Base-by-base conservation (phyloP, 2,888 invertebrate genomes). In the Bombylius discolor region DNA sequence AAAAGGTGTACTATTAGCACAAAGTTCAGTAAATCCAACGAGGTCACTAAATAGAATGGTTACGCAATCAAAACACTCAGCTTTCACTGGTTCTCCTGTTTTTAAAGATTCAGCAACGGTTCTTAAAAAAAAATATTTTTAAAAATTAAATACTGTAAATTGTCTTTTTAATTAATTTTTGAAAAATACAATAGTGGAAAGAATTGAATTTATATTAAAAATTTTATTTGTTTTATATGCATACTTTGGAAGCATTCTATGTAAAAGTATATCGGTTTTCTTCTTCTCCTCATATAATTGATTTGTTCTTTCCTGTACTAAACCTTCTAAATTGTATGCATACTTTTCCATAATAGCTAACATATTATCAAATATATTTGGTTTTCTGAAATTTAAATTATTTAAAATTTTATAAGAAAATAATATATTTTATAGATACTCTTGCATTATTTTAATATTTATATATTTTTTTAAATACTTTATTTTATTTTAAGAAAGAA, bases 261-360 rank as follows among this genome's bases (percentile, higher is more conserved):
- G 85, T 3, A 92, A 75, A 4, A 92, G 74, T 60, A 87, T 85
- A 64, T 92, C 91, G 0, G 90, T 90, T 68, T 89, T 84, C 68
- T 85, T 82, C 68, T 92, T 91, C 72, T 92, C 92, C 68, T 87
- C 86, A 49, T 84, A 78, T 55, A 92, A 75, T 65, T 89, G 84
- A 64, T 84, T 84, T 0, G 91, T 91, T 58, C 90, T 77, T 65
- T 89, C 89, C 59, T 89, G 87, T 0, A 92, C 89, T 47, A 90
- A 74, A 0, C 85, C 83, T 68, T 92, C 92, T 59, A 93, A 71
- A 71, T 91, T 90, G 47, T 86, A 86, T 1, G 91, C 90, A 67
- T 93, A 91, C 68, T 90, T 90, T 71, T 92, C 91, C 91, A 92
- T 91, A 70, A 91, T 89, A 0, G 86, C 82, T 59, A 92, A 74